phyloP scores from a whole-genome alignment of 2,888 invertebrate genomes.

The Salpingus planirostris region DNA sequence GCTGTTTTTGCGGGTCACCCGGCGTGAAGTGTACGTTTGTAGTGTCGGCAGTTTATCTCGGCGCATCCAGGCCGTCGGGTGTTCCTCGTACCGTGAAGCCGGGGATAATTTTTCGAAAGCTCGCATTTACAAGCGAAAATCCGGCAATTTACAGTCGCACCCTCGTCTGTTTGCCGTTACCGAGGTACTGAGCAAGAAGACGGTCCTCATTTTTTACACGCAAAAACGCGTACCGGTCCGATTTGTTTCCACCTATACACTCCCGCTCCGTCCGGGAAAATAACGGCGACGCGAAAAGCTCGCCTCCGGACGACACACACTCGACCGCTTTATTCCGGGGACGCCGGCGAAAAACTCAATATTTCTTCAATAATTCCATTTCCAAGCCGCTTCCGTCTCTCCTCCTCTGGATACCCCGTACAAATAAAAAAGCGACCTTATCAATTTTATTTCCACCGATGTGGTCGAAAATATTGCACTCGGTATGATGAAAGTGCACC shows the following conservation, averaged over 20 bases:
- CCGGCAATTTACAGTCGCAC: conserved; percentile 22
- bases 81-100: conserved; percentile 26
- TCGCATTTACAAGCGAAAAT: conserved; percentile 29
- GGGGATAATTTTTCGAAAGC: conserved; percentile 29
- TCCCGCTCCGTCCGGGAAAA: too few relatives aligned
- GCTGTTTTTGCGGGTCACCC: too few relatives aligned
- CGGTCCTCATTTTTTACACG: conserved; percentile 9
- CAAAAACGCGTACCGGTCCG: too few relatives aligned
- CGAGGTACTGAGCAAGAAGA: conserved; percentile 1
- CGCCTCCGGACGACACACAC: too few relatives aligned
- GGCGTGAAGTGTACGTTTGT: too few relatives aligned
- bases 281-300: too few relatives aligned
- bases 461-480: too few relatives aligned
- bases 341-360: conserved; percentile 26
- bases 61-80: conserved; percentile 19
- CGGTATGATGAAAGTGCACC: too few relatives aligned
- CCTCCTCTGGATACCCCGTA: conserved; percentile 17
- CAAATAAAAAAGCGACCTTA: too few relatives aligned
- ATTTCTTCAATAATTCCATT: conserved; percentile 34
- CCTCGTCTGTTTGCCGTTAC: conserved; percentile 6
- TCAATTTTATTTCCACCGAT: conserved; percentile 16
- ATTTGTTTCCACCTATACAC: too few relatives aligned
- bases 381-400: conserved; percentile 27
- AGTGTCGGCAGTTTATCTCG: conserved; percentile 10
- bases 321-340: conserved; percentile 11